These are phyloP conservation scores for Artibeus jamaicensis DNA, from an alignment of 2,797 vertebrate species.

Conservation along the genomic window DNA sequence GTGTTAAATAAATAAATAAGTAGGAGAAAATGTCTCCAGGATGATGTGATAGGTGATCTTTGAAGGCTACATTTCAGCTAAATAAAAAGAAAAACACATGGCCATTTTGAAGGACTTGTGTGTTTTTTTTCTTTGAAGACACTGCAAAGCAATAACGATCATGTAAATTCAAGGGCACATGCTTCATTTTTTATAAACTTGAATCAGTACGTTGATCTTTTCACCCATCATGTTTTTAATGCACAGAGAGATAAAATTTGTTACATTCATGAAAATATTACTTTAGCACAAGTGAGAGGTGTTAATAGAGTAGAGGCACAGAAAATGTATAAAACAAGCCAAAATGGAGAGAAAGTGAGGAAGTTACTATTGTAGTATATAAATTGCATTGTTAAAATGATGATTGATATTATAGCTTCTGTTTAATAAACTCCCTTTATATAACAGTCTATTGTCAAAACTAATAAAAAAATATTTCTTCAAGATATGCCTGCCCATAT, in stretches of 20 bases:
- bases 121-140: slow-evolving; percentile 44
- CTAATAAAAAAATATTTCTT: slow-evolving; percentile 42
- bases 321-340: slow-evolving; percentile 32
- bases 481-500: slow-evolving; percentile 17
- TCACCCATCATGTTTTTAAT: slow-evolving; percentile 63
- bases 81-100: slow-evolving; percentile 36
- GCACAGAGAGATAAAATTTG: slow-evolving; percentile 53
- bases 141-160: slow-evolving; percentile 34
- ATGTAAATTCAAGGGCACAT: slow-evolving; percentile 58
- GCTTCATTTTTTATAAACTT: slow-evolving; percentile 59
- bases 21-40: slow-evolving; percentile 35
- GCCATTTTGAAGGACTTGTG: background rate
- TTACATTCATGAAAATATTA: slow-evolving; percentile 67
- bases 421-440: slow-evolving; percentile 54
- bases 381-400: slow-evolving; percentile 28
- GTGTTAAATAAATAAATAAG: background rate
- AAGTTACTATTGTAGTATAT: background rate
- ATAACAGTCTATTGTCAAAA: background rate
- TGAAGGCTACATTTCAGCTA: slow-evolving; percentile 60
- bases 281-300: slow-evolving; percentile 50
- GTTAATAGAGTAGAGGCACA: slow-evolving; percentile 36
- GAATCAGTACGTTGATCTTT: slow-evolving; percentile 59
- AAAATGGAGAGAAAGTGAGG: background rate
- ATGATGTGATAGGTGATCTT: slow-evolving; percentile 25
- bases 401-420: slow-evolving; percentile 14